Evolutionary conservation across 2,888 invertebrate species (phyloP), one percentile per base, ranked within the genome.

Genomic region (Acleris laterana): DNA sequence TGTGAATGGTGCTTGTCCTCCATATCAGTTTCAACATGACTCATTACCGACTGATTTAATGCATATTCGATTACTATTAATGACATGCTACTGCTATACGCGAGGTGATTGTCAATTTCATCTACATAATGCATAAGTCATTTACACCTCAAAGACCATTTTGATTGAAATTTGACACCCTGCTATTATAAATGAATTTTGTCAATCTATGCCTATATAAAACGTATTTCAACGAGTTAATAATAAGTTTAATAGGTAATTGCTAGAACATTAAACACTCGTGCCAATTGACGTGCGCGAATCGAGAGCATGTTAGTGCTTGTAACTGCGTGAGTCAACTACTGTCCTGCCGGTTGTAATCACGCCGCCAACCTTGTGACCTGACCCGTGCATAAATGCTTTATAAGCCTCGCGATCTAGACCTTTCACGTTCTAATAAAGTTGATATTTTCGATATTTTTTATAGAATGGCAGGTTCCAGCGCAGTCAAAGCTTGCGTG

Each of bases 1-100:
- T 17, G 28, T 56, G 46, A 56, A 28, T 20, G 11, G 5, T 51
- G 32, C 19, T 9, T 32, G 44, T 11, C 56, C 11, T 44, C 44
- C 55, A 38, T 66, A 66, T 66, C 51, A 44, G 46, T 66, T 66
- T 48, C 62, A 66, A 62, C 61, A 57, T 57, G 65, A 66, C 32
- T 66, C 57, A 61, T 61, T 51, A 56, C 28, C 3, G 20, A 38
- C 48, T 25, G 20, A 65, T 65, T 65, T 62, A 62, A 57, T 62
- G 51, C 57, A 58, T 62, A 62, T 57, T 66, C 65, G 38, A 52
- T 62, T 61, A 57, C 61, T 50, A n/a, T n/a, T n/a, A 44, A 56
- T 51, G 32, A 56, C 32, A 46, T 49, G 57, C 57, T 66, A 62
- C 65, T 38, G 59, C 17, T 19, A 42, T 46, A 22, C 32, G 6